Percentiles rank a stretch among this genome's conserved stretches.
These are phyloP conservation scores for Phlogophora meticulosa DNA, from an alignment of 2,888 invertebrate genomes.

Conservation along the genomic window DNA sequence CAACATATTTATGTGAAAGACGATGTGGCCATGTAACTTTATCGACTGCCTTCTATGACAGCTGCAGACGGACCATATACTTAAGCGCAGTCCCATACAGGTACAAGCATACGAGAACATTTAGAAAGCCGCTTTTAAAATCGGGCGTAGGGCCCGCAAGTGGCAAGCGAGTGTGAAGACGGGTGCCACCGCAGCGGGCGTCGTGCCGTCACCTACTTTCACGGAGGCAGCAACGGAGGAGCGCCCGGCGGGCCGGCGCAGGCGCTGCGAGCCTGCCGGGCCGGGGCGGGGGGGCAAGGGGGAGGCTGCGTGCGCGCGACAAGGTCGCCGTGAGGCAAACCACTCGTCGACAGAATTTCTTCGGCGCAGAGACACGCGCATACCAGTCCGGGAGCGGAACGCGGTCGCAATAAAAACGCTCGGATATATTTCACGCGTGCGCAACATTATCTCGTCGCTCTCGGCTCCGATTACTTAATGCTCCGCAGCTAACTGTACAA, in stretches of 20 bases:
- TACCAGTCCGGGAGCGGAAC: slow-evolving; percentile 85
- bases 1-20: slow-evolving; percentile 35
- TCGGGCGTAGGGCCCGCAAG: slow-evolving; percentile 80
- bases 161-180: slow-evolving; percentile 74
- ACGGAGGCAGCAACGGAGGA: slow-evolving; percentile 80
- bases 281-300: slow-evolving; percentile 63
- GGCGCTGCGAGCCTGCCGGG: slow-evolving; percentile 63
- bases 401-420: slow-evolving; percentile 89
- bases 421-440: slow-evolving; percentile 91
- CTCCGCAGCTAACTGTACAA: slow-evolving; percentile 88
- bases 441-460: slow-evolving; percentile 89
- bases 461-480: slow-evolving; percentile 90
- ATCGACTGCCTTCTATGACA: slow-evolving; percentile 51
- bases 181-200: slow-evolving; percentile 73
- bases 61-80: slow-evolving; percentile 56
- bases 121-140: slow-evolving; percentile 85
- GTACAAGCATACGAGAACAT: slow-evolving; percentile 71
- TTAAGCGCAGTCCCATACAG: slow-evolving; percentile 63
- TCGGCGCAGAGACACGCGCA: slow-evolving; percentile 86
- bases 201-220: slow-evolving; percentile 87
- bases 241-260: slow-evolving; percentile 67
- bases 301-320: slow-evolving; percentile 78
- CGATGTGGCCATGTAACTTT: slow-evolving; percentile 37
- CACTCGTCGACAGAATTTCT: slow-evolving; percentile 89
- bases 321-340: slow-evolving; percentile 91